These are phyloP conservation scores for Apomyelois bistriatella DNA, from an alignment of 2,888 invertebrate species.

Conservation along the genomic window DNA sequence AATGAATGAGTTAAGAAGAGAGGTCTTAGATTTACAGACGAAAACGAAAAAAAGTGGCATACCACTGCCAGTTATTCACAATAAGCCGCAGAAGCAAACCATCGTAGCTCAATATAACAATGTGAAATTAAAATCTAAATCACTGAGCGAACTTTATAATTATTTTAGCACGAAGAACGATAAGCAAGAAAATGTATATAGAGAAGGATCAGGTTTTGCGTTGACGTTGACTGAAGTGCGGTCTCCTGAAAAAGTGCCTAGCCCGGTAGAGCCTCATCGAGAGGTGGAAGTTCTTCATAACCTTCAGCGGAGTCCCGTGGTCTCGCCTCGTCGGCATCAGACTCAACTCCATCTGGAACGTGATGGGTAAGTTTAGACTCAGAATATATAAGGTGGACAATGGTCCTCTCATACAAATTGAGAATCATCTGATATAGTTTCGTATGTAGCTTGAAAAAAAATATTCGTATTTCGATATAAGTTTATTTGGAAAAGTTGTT, in stretches of 20 bases:
- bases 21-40: constrained; percentile 39
- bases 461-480: too few species aligned
- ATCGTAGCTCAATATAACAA: constrained; percentile 42
- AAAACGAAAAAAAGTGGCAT: constrained; percentile 58
- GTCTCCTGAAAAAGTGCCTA: constrained; percentile 61
- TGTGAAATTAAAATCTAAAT: constrained; percentile 69
- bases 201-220: constrained; percentile 54
- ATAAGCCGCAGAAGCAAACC: constrained; percentile 40
- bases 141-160: constrained; percentile 70
- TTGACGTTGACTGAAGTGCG: constrained; percentile 55
- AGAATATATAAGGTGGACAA: not conserved
- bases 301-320: constrained; percentile 81
- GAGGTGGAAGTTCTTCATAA: constrained; percentile 85
- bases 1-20: constrained; percentile 58
- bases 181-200: constrained; percentile 36
- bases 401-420: too few species aligned
- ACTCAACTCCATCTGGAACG: constrained; percentile 60
- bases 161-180: constrained; percentile 68
- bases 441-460: too few species aligned
- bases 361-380: constrained; percentile 54
- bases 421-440: too few species aligned
- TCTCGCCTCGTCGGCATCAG: constrained; percentile 75
- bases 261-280: constrained; percentile 80
- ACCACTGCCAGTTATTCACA: constrained; percentile 62
- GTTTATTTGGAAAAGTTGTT: too few species aligned